These are phyloP conservation scores for Smittia aterrima DNA, from an alignment of 2,888 invertebrate species.

Conservation along the genomic window DNA sequence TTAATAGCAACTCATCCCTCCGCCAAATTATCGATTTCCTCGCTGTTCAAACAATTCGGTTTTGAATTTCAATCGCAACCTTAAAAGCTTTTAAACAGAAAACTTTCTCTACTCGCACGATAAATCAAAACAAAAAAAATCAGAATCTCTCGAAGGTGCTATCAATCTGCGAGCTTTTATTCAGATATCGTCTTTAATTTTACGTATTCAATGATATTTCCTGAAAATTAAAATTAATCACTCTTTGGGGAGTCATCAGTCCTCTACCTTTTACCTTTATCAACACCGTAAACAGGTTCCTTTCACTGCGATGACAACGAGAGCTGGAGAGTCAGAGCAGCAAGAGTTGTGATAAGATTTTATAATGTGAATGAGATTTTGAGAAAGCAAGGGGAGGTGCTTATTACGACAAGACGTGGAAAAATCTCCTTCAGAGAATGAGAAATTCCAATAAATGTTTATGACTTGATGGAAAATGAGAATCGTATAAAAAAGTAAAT, in stretches of 20 bases:
- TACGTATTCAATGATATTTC: not conserved
- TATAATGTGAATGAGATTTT: not conserved
- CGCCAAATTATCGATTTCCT: not conserved
- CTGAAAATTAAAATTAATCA: constrained; percentile 26
- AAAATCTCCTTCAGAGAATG: not conserved
- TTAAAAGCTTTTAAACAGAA: not conserved
- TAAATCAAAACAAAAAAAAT: constrained; percentile 13
- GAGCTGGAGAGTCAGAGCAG: not conserved
- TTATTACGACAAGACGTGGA: not conserved
- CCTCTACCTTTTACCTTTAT: not conserved
- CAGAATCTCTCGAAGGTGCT: not conserved
- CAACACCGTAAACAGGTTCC: not conserved
- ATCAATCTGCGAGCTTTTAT: not conserved
- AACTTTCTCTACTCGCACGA: not conserved
- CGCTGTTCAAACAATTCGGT: not conserved
- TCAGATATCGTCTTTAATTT: not conserved
- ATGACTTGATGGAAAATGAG: not conserved
- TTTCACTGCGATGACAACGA: not conserved
- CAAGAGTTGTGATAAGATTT: not conserved
- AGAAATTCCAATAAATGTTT: not conserved
- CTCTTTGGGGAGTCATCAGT: not conserved
- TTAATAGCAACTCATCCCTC: not conserved
- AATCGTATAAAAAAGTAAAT: not conserved
- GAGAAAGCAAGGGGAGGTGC: constrained; percentile 4
- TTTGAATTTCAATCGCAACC: not conserved